A percentile compares a stretch with the other conserved stretches of the same genome.
Conservation (phyloP, 2,797 vertebrate species). For the Pipistrellus nathusii region DNA sequence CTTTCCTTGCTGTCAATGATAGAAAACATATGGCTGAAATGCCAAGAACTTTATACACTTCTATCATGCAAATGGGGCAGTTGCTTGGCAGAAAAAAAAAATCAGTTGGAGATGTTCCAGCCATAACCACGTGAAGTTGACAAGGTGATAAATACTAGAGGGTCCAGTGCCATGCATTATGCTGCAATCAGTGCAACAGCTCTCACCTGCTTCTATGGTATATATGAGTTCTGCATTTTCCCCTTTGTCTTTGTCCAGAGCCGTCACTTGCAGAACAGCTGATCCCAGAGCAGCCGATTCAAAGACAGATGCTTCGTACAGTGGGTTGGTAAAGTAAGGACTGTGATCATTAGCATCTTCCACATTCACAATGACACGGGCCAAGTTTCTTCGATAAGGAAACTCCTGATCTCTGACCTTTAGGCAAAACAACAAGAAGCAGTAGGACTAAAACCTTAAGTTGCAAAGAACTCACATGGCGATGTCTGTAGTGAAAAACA, state of each 20-base stretch:
- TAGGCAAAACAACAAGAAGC: constrained; percentile 67
- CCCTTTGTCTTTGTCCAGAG: constrained; percentile 98
- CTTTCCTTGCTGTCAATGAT: neutral
- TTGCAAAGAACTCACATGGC: constrained; percentile 25
- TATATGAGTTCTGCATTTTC: constrained; percentile 96
- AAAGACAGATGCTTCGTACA: constrained; percentile 96
- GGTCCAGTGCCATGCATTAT: neutral
- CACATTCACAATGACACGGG: constrained; percentile 94
- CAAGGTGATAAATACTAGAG: neutral
- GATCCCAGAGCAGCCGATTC: constrained; percentile 97
- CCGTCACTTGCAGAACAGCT: constrained; percentile 95
- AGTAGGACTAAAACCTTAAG: constrained; percentile 55
- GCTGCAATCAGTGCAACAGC: neutral
- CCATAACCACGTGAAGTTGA: neutral
- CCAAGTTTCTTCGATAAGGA: constrained; percentile 96
- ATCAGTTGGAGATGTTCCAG: neutral
- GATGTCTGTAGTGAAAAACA: neutral
- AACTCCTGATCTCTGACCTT: constrained; percentile 99
- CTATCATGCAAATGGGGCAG: neutral
- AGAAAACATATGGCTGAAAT: constrained; percentile 19
- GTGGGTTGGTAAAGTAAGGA: constrained; percentile 94
- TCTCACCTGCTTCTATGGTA: constrained; percentile 95
- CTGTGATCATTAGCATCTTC: constrained; percentile 98
- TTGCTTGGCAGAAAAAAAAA: constrained; percentile 37
- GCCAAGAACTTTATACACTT: constrained; percentile 16